A percentile compares a stretch with the other conserved stretches of the same genome.
phyloP scores from a whole-genome alignment of 2,113 vertebrate species.

The Neoarius graeffei region DNA sequence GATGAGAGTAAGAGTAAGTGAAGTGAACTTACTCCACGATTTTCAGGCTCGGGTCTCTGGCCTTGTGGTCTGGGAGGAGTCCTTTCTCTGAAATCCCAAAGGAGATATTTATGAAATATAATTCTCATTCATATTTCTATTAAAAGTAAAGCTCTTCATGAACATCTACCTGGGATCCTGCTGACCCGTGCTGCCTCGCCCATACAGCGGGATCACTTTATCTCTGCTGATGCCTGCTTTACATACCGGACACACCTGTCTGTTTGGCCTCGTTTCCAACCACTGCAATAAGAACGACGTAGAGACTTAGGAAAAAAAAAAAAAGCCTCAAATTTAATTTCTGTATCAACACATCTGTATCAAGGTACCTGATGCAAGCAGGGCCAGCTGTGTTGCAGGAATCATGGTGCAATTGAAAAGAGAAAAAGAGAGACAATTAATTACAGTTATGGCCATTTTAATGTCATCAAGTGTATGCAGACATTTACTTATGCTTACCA shows the following conservation, averaged over 20 bases:
- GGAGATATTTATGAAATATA: no score
- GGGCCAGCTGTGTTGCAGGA: constrained; percentile 82
- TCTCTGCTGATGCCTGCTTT: constrained; percentile 98
- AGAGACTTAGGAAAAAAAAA: background rate
- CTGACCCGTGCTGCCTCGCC: constrained; percentile 92
- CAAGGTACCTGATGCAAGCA: constrained; percentile 92
- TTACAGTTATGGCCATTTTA: background rate
- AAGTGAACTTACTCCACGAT: constrained; percentile 87
- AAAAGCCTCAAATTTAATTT: background rate
- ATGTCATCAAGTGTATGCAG: background rate
- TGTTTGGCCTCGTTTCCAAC: constrained; percentile 95
- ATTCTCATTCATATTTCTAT: background rate
- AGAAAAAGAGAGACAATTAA: constrained; percentile 53
- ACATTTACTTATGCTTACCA: constrained; percentile 80
- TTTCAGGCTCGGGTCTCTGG: constrained; percentile 96
- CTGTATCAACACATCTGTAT: background rate
- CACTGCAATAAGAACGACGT: constrained; percentile 72
- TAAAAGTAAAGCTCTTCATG: background rate
- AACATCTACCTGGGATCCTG: constrained; percentile 89
- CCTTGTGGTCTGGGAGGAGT: constrained; percentile 97
- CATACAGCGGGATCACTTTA: constrained; percentile 97
- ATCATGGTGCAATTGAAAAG: background rate
- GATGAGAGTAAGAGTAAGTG: no score
- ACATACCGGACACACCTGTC: constrained; percentile 97
- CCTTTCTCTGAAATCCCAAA: constrained; percentile 82